These are phyloP conservation scores for Strigamia maritima DNA, from an alignment of 2,888 invertebrate genomes.

Conservation along the genomic window DNA sequence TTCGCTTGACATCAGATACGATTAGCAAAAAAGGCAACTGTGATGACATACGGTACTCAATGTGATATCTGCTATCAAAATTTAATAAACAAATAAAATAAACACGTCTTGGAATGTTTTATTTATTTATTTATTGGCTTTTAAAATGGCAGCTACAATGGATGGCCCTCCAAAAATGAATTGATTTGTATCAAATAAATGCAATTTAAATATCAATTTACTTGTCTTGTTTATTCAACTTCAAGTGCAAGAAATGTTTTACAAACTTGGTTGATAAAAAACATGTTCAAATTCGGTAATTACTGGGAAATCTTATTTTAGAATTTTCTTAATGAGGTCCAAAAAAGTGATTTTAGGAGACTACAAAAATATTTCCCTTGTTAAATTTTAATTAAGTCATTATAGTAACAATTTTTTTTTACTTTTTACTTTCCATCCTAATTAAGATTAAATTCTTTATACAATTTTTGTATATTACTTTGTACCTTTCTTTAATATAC, in stretches of 20 bases:
- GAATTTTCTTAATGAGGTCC: background rate
- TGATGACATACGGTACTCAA: background rate
- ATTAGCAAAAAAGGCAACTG: constrained; percentile 12
- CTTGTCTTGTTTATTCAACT: constrained; percentile 31
- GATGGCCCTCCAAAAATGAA: too few relatives aligned
- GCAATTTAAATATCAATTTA: background rate
- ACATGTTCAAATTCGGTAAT: background rate
- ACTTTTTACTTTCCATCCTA: background rate
- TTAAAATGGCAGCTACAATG: too few relatives aligned
- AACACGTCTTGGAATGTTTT: too few relatives aligned
- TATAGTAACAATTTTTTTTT: constrained; percentile 1
- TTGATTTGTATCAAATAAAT: background rate
- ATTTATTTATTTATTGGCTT: too few relatives aligned
- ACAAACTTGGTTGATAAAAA: constrained; percentile 6
- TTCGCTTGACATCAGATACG: constrained; percentile 12
- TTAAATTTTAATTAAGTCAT: background rate
- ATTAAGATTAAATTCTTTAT: background rate
- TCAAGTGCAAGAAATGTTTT: constrained; percentile 32
- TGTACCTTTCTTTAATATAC: constrained; percentile 10
- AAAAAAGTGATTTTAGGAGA: background rate
- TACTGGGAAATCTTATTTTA: background rate
- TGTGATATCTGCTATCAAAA: background rate
- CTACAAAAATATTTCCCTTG: constrained; percentile 25
- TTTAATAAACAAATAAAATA: background rate
- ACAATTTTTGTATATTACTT: background rate